A percentile compares a stretch with the other conserved stretches of the same genome.
These are phyloP conservation scores for Actinia tenebrosa DNA, from an alignment of 64 coral and sea anemone genomes.

Conservation along the genomic window DNA sequence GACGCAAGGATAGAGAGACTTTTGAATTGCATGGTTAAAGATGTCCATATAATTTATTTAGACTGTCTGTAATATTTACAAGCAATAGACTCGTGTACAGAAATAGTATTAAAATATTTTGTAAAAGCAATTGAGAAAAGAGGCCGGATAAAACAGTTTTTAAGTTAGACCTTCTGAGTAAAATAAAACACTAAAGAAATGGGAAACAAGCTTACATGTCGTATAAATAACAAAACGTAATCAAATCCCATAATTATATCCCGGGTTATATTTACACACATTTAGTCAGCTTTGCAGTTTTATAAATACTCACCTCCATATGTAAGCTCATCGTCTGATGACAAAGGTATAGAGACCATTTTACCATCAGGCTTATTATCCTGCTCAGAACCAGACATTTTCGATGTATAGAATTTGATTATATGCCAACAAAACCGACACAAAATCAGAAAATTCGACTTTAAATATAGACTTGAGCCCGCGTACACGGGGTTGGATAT, in stretches of 20 bases:
- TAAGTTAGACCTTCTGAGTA: not conserved
- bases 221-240: not conserved
- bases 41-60: too few relatives aligned
- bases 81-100: too few relatives aligned
- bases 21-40: too few relatives aligned
- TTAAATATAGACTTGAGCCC: not conserved
- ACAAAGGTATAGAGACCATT: slow-evolving; percentile 85
- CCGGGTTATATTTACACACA: too few relatives aligned
- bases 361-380: slow-evolving; percentile 69
- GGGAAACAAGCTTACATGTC: not conserved
- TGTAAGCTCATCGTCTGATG: slow-evolving; percentile 61
- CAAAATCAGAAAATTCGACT: not conserved
- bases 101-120: not conserved
- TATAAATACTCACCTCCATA: not conserved
- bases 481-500: not conserved
- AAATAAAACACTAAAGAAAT: not conserved
- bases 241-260: not conserved
- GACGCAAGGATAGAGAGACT: too few relatives aligned
- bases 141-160: not conserved
- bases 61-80: too few relatives aligned
- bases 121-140: not conserved
- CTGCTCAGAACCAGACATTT: slow-evolving; percentile 78
- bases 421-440: not conserved
- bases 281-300: not conserved
- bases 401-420: not conserved